Evolutionary conservation across 23 tunicate genomes (phyloP).

Genomic region (Halocynthia roretzi): DNA sequence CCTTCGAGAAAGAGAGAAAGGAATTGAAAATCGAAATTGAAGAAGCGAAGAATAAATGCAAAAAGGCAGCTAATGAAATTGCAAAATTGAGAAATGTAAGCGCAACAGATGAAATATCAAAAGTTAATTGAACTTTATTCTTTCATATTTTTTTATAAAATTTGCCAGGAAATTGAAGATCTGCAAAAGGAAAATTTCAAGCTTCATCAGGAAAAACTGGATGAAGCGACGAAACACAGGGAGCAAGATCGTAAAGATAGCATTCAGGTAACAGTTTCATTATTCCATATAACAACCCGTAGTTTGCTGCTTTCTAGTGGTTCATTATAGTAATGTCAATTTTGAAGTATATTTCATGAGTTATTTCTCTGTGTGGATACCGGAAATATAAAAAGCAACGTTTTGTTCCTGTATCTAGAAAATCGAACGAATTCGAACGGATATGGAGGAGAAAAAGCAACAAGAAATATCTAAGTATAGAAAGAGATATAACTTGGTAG

Average conservation of each 20-base stretch:
- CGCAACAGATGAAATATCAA: too few relatives aligned
- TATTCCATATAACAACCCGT: background rate
- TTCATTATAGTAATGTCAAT: background rate
- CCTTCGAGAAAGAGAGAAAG: slow-evolving; percentile 4
- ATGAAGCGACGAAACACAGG: slow-evolving; percentile 14
- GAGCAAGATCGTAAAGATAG: slow-evolving; percentile 20
- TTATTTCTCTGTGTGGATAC: too few relatives aligned
- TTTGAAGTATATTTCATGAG: too few relatives aligned
- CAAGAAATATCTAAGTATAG: slow-evolving; percentile 5
- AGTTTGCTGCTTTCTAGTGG: background rate
- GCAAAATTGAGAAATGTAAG: slow-evolving; percentile 16
- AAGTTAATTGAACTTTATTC: too few relatives aligned
- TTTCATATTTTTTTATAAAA: too few relatives aligned
- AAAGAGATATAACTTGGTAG: slow-evolving; percentile 5
- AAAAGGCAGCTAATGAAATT: slow-evolving; percentile 23
- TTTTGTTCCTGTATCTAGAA: slow-evolving; percentile 11
- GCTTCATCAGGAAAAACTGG: slow-evolving; percentile 14
- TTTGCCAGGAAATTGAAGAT: slow-evolving; percentile 26
- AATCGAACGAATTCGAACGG: slow-evolving; percentile 7
- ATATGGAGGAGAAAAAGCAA: slow-evolving; percentile 14
- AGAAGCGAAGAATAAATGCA: slow-evolving; percentile 24
- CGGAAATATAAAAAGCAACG: too few relatives aligned
- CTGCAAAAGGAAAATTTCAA: slow-evolving; percentile 9
- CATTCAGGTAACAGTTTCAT: background rate
- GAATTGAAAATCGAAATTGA: slow-evolving; percentile 7